Conservation (phyloP, 1,140 invertebrate species). For the Orchestia grillus region DNA sequence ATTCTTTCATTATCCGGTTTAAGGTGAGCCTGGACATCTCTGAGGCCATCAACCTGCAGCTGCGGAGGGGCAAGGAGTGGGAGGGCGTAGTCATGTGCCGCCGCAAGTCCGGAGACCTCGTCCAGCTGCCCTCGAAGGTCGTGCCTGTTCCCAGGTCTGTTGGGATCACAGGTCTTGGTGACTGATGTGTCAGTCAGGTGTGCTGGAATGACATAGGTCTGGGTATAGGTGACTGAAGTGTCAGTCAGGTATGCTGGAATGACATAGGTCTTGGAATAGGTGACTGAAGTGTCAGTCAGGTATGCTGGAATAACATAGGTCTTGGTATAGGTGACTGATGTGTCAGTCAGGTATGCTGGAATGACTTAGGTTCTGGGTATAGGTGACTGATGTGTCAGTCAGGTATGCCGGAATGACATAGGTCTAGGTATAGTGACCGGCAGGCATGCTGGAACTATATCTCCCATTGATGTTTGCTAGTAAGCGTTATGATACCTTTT, state of each 20-base stretch:
- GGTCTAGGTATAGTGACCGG: neutral
- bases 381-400: too few species aligned
- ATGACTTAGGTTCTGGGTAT: neutral
- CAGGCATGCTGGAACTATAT: neutral
- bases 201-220: neutral
- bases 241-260: neutral
- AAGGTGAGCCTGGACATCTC: slow-evolving; percentile 74
- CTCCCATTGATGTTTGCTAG: too few species aligned
- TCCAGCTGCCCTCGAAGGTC: slow-evolving; percentile 83
- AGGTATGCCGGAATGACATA: neutral
- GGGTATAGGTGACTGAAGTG: neutral
- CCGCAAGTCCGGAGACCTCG: slow-evolving; percentile 84
- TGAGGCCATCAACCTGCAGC: slow-evolving; percentile 77
- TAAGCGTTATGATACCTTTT: too few species aligned
- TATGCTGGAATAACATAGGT: neutral
- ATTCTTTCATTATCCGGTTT: slow-evolving; percentile 59
- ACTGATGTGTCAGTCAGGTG: too few species aligned
- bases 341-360: slow-evolving; percentile 54
- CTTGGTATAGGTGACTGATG: slow-evolving; percentile 71
- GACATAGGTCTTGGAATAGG: neutral
- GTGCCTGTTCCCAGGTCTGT: slow-evolving; percentile 75
- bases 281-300: neutral
- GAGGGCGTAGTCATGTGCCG: slow-evolving; percentile 86
- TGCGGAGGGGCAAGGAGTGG: slow-evolving; percentile 85
- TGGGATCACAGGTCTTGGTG: neutral